These are phyloP conservation scores for Coregonus sp. DNA, from an alignment of 2,797 vertebrate genomes.

Conservation along the genomic window DNA sequence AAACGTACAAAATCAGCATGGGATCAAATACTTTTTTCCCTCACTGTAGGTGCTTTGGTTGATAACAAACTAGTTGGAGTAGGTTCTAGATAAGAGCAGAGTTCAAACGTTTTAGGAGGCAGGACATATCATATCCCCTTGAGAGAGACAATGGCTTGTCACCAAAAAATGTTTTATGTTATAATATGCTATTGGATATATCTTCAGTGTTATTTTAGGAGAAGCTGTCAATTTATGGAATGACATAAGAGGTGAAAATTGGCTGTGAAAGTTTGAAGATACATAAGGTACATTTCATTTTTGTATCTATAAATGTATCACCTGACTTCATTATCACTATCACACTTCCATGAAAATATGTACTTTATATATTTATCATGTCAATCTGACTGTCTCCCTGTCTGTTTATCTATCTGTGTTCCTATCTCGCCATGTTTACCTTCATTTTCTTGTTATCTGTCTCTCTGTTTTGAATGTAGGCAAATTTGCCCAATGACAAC, in stretches of 20 bases:
- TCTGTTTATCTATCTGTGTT: constrained; percentile 25
- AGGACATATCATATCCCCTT: constrained; percentile 1
- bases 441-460: constrained; percentile 37
- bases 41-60: background rate
- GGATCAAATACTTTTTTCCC: too few relatives aligned
- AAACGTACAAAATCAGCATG: too few relatives aligned
- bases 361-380: constrained; percentile 41
- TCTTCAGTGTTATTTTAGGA: constrained; percentile 21
- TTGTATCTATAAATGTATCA: background rate
- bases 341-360: constrained; percentile 39
- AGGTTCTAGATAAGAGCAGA: too few relatives aligned
- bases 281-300: background rate
- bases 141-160: background rate
- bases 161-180: background rate
- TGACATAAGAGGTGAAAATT: constrained; percentile 53
- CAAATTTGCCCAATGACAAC: constrained; percentile 51
- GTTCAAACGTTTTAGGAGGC: too few relatives aligned
- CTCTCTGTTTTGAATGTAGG: constrained; percentile 50
- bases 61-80: background rate
- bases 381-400: constrained; percentile 40
- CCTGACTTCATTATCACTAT: constrained; percentile 55
- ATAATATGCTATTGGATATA: constrained; percentile 32
- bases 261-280: constrained; percentile 30
- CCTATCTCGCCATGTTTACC: constrained; percentile 42
- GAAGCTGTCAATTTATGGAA: constrained; percentile 30